Conservation (phyloP, 35 echinoderm and acorn worm species). For the Diadema setosum region DNA sequence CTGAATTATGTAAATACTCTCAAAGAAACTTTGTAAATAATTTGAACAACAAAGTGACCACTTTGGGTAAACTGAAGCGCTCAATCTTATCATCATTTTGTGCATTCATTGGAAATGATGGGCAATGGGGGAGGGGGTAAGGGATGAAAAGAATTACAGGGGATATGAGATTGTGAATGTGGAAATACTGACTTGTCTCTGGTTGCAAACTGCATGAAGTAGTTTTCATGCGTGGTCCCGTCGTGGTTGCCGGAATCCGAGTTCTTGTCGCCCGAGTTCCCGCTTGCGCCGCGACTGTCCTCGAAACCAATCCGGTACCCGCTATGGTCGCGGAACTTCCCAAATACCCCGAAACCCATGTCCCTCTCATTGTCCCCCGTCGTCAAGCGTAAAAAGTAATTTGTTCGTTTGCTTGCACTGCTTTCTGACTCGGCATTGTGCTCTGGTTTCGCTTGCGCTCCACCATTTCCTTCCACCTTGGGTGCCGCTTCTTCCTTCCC, state of each 20-base stretch:
- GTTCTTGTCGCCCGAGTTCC: background rate
- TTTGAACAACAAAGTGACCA: too few species aligned
- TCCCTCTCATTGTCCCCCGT: conserved; percentile 54
- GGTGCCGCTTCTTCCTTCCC: background rate
- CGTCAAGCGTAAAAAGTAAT: conserved; percentile 63
- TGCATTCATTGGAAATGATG: too few species aligned
- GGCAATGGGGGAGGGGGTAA: too few species aligned
- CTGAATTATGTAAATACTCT: too few species aligned
- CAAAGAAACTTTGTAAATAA: too few species aligned
- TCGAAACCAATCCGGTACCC: conserved; percentile 31
- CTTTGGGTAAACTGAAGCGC: too few species aligned
- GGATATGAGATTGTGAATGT: too few species aligned
- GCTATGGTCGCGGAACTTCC: conserved; percentile 56
- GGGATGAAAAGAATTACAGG: too few species aligned
- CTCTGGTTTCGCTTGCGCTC: background rate
- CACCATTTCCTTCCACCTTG: background rate
- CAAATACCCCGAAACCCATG: conserved; percentile 79
- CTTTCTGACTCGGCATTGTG: background rate
- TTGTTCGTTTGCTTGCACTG: conserved; percentile 10
- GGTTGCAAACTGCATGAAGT: conserved; percentile 69
- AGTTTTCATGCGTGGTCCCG: conserved; percentile 58
- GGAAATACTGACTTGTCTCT: conserved; percentile 27
- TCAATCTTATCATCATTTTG: too few species aligned
- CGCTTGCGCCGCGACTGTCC: background rate
- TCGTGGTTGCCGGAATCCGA: background rate